Conservation (phyloP, 2,113 vertebrate genomes). For the Nycticorax nycticorax region DNA sequence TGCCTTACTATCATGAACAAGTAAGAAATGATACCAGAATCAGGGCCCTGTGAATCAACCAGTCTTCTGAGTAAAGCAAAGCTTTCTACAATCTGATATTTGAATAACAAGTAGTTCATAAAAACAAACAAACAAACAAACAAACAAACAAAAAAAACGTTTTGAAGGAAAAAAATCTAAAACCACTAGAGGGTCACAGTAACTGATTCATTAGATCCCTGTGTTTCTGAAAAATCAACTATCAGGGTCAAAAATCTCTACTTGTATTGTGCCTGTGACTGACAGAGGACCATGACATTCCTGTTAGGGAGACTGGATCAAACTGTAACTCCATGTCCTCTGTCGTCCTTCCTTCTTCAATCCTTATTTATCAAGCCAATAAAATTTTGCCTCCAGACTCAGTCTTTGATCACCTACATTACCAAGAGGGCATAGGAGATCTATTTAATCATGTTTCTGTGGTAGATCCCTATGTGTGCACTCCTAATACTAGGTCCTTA, state of each 20-base stretch:
- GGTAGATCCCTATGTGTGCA: not conserved
- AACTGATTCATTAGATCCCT: not conserved
- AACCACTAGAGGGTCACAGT: not conserved
- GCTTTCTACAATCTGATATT: not conserved
- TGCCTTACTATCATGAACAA: not conserved
- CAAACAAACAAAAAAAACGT: not conserved
- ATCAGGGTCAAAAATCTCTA: not conserved
- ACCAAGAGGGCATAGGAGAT: not conserved
- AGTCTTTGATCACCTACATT: not conserved
- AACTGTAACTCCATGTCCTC: not conserved
- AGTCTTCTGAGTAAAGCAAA: not conserved
- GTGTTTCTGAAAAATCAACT: not conserved
- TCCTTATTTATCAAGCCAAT: not conserved
- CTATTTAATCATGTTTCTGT: not conserved
- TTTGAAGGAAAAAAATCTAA: not conserved
- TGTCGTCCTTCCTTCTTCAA: not conserved
- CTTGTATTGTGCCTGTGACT: not conserved
- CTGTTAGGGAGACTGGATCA: not conserved
- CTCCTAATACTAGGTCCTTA: not conserved
- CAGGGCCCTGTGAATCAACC: not conserved
- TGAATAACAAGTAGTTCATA: not conserved
- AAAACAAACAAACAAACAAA: not conserved
- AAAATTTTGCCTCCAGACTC: not conserved
- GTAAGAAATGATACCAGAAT: not conserved
- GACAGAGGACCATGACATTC: not conserved